Evolutionary conservation across 2,797 vertebrate genomes (phyloP).

Genomic region (Micrastur ruficollis): DNA sequence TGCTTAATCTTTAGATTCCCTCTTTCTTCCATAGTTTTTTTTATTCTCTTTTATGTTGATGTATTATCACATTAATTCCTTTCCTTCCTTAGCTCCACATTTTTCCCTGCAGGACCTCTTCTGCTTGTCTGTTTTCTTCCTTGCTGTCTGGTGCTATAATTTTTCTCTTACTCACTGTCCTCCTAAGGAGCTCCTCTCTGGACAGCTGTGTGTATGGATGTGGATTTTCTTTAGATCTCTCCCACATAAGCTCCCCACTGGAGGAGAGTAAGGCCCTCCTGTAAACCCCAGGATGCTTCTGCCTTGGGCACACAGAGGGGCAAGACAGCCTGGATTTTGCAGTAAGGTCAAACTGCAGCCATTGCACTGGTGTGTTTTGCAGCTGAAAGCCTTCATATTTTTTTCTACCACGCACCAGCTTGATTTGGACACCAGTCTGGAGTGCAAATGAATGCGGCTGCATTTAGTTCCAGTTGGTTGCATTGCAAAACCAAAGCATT

Average conservation of each 20-base stretch:
- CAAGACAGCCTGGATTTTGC: neutral
- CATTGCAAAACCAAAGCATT: neutral
- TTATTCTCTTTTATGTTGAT: neutral
- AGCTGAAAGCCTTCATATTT: neutral
- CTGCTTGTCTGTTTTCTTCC: neutral
- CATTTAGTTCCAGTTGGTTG: conserved; percentile 21
- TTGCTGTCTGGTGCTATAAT: neutral
- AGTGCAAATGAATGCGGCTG: neutral
- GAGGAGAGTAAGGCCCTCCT: neutral
- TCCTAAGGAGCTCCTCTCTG: neutral
- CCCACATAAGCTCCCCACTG: neutral
- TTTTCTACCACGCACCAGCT: neutral
- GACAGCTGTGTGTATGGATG: neutral
- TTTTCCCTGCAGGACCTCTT: conserved; percentile 12
- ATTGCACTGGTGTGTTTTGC: neutral
- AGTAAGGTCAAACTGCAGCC: neutral
- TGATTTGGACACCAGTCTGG: neutral
- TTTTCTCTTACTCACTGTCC: neutral
- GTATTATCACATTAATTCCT: neutral
- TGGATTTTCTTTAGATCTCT: neutral
- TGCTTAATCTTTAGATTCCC: neutral
- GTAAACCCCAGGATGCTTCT: neutral
- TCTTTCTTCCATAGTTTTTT: neutral
- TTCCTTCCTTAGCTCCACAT: neutral
- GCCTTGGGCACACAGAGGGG: neutral